Conservation (phyloP, 2,888 invertebrate genomes). For the Apodemia zela region DNA sequence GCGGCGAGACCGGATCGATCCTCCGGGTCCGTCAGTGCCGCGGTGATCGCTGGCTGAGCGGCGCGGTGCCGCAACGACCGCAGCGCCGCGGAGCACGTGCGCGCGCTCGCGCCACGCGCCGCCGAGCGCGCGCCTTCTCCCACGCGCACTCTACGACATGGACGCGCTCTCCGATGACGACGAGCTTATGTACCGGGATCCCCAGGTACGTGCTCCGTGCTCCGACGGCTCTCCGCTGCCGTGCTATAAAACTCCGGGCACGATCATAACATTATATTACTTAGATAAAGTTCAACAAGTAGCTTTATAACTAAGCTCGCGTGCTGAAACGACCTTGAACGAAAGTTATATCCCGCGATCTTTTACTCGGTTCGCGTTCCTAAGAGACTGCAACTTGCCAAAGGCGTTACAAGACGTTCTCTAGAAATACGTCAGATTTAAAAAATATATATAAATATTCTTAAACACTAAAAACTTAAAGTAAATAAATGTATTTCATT, state of each 20-base stretch:
- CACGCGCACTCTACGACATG: conserved; percentile 54
- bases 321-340: conserved; percentile 64
- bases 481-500: too few species aligned
- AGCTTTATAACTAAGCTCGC: conserved; percentile 51
- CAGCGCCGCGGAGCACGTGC: conserved; percentile 61
- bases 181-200: conserved; percentile 68
- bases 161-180: conserved; percentile 78
- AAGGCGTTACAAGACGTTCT: conserved; percentile 5
- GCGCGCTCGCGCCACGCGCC: conserved; percentile 65
- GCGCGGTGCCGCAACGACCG: conserved; percentile 62
- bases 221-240: conserved; percentile 27
- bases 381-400: conserved; percentile 7
- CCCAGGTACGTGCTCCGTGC: conserved; percentile 56
- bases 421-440: not conserved
- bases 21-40: conserved; percentile 57
- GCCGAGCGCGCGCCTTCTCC: conserved; percentile 55
- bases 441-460: not conserved
- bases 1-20: conserved; percentile 61
- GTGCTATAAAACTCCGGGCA: conserved; percentile 21
- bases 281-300: conserved; percentile 61
- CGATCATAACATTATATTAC: conserved; percentile 29
- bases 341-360: conserved; percentile 50
- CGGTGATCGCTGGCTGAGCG: conserved; percentile 73
- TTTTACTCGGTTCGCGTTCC: conserved; percentile 26
- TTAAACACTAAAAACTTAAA: not conserved